These are phyloP conservation scores for Drosophila koepferae DNA, from an alignment of 2,888 invertebrate species.

Conservation along the genomic window DNA sequence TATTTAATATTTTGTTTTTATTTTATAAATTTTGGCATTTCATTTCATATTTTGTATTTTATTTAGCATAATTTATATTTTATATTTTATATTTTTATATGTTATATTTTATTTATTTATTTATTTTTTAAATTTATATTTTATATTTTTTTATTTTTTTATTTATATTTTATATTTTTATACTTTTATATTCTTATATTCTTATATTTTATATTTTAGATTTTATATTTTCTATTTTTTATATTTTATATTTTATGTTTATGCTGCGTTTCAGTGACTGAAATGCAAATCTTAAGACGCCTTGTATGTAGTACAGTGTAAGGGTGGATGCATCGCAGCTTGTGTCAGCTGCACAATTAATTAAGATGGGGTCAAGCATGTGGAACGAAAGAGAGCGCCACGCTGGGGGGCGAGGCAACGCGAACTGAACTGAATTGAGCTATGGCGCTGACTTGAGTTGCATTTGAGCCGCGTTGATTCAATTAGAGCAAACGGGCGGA, in stretches of 20 bases:
- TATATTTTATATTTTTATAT: no score
- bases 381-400: constrained; percentile 26
- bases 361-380: constrained; percentile 41
- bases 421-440: not conserved
- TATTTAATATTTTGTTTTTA: no score
- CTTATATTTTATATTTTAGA: no score
- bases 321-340: constrained; percentile 29
- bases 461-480: constrained; percentile 42
- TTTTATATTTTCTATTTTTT: not conserved
- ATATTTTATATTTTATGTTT: not conserved
- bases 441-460: not conserved
- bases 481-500: constrained; percentile 41
- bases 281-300: not conserved
- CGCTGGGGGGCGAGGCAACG: constrained; percentile 35
- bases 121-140: no score
- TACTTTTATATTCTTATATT: no score
- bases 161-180: no score
- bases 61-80: no score
- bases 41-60: no score
- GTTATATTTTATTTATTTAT: no score
- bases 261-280: not conserved
- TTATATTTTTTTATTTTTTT: no score
- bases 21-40: no score
- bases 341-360: constrained; percentile 58
- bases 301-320: constrained; percentile 25